These are phyloP conservation scores for Acrocephalus scirpaceus DNA, from an alignment of 2,797 vertebrate genomes.

Conservation along the genomic window DNA sequence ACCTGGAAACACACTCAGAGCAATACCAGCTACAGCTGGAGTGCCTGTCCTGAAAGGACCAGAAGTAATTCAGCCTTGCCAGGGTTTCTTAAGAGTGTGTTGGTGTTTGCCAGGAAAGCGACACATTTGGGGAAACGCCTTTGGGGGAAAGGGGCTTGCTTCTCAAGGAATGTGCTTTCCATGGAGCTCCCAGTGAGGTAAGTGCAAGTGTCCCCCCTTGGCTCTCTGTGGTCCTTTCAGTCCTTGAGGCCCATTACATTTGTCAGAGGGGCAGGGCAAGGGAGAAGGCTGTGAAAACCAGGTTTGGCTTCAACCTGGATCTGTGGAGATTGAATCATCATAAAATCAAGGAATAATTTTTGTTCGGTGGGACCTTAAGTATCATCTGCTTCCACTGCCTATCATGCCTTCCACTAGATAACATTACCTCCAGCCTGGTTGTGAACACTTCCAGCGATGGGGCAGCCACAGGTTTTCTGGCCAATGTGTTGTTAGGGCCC, in stretches of 20 bases:
- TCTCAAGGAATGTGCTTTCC: not conserved
- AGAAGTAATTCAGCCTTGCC: not conserved
- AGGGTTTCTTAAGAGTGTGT: not conserved
- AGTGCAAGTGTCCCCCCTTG: no score
- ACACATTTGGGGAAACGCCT: not conserved
- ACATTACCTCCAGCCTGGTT: not conserved
- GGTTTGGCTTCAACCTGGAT: not conserved
- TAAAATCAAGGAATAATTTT: not conserved
- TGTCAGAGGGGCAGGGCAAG: not conserved
- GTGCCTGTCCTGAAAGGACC: not conserved
- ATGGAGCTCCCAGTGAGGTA: not conserved
- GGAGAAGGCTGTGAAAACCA: not conserved
- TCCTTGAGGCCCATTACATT: accelerated
- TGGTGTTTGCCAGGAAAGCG: not conserved
- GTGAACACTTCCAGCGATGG: not conserved
- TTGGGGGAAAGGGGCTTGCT: not conserved
- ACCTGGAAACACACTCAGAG: not conserved
- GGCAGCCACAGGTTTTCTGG: not conserved
- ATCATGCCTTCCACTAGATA: not conserved
- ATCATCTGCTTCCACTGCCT: accelerated
- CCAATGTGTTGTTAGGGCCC: accelerated
- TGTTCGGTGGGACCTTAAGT: not conserved
- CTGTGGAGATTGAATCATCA: not conserved
- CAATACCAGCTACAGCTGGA: not conserved
- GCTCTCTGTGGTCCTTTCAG: not conserved